Conservation (phyloP, 2,888 invertebrate genomes). For the Ptilodon capucinus region DNA sequence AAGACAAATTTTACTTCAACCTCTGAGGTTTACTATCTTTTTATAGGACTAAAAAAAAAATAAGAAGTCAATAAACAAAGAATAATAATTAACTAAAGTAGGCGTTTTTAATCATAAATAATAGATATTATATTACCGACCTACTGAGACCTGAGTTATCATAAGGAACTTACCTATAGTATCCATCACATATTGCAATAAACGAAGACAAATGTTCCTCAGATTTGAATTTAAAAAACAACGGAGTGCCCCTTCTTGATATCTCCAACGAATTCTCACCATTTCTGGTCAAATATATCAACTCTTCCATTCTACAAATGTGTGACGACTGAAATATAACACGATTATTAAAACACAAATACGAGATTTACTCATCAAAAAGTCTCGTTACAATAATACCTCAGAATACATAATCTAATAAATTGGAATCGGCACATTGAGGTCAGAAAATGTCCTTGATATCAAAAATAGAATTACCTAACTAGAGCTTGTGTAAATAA, state of each 20-base stretch:
- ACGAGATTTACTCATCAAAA: no score
- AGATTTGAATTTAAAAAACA: conserved; percentile 87
- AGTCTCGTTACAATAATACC: no score
- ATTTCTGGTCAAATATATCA: conserved; percentile 91
- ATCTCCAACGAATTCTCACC: conserved; percentile 89
- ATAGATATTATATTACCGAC: not conserved
- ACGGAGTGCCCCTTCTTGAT: conserved; percentile 89
- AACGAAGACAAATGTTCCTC: conserved; percentile 88
- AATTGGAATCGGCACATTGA: not conserved
- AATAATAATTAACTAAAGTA: no score
- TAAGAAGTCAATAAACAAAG: no score
- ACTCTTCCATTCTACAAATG: conserved; percentile 91
- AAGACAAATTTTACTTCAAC: no score
- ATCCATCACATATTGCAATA: conserved; percentile 92
- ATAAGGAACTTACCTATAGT: conserved; percentile 85
- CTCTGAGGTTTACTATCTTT: no score
- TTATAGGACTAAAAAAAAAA: no score
- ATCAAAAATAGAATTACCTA: not conserved
- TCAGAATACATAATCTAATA: not conserved
- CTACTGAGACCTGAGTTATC: not conserved
- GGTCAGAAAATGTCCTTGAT: not conserved
- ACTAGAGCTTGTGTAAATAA: not conserved
- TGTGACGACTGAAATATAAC: conserved; percentile 84
- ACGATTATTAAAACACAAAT: not conserved
- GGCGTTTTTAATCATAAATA: no score